phyloP scores from a whole-genome alignment of 2,888 invertebrate genomes.

The Andrena bucephala region DNA sequence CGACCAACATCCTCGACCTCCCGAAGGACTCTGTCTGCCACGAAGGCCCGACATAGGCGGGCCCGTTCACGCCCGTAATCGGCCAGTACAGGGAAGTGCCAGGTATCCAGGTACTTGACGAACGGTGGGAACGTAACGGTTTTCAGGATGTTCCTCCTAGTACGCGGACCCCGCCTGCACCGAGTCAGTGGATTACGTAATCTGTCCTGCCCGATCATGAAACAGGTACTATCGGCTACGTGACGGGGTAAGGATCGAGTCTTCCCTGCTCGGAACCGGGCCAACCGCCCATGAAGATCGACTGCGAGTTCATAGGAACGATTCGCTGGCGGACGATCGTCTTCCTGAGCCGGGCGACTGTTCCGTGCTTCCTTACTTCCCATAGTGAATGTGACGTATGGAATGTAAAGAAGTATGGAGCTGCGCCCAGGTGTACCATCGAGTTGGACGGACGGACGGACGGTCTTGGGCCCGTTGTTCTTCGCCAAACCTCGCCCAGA shows the following conservation, averaged over 20 bases:
- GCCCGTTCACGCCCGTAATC: not conserved
- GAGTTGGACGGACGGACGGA: not conserved
- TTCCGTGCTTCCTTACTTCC: slow-evolving; percentile 99
- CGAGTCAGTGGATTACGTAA: slow-evolving; percentile 58
- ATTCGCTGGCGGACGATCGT: not conserved
- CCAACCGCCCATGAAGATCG: slow-evolving; percentile 16
- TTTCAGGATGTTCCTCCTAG: slow-evolving; percentile 11
- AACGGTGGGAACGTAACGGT: slow-evolving; percentile 22
- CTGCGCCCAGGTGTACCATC: slow-evolving; percentile 84
- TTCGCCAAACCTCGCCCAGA: not conserved
- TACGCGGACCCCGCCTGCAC: not conserved
- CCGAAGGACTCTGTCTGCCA: slow-evolving; percentile 1
- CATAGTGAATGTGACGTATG: slow-evolving; percentile 95
- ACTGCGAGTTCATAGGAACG: not conserved
- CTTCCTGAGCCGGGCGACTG: slow-evolving; percentile 87
- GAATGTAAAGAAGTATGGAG: slow-evolving; percentile 99
- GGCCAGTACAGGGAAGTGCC: slow-evolving; percentile 28
- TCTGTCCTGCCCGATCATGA: not conserved
- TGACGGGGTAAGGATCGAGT: not conserved
- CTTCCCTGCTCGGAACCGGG: slow-evolving; percentile 20
- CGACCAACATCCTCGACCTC: slow-evolving; percentile 38
- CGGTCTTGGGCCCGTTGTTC: slow-evolving; percentile 17
- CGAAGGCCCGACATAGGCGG: slow-evolving; percentile 22
- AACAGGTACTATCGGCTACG: slow-evolving; percentile 1
- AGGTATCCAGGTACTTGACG: slow-evolving; percentile 36